phyloP scores from a whole-genome alignment of 1,140 invertebrate species.

The Drosophila ficusphila region DNA sequence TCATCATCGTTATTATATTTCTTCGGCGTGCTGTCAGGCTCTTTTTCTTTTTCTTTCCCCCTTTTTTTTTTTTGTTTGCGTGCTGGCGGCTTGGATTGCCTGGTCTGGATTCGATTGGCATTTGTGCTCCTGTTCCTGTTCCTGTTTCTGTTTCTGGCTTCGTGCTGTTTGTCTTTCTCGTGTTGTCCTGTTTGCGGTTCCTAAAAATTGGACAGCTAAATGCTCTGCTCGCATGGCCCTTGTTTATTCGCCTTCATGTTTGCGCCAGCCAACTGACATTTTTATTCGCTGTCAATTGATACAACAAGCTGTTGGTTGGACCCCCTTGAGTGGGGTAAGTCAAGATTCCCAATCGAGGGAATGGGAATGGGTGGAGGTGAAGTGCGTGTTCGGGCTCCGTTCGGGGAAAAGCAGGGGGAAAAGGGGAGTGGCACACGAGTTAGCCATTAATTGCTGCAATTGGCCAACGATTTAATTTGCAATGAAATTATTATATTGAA shows the following conservation, averaged over 20 bases:
- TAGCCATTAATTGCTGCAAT: slow-evolving; percentile 26
- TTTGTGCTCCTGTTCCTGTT: slow-evolving; percentile 10
- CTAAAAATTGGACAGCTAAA: slow-evolving; percentile 75
- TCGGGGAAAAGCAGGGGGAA: not conserved
- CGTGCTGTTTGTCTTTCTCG: slow-evolving; percentile 20
- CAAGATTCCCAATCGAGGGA: not conserved
- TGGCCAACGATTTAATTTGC: slow-evolving; percentile 46
- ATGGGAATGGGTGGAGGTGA: too few relatives aligned
- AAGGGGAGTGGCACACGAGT: too few relatives aligned
- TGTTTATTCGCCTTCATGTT: slow-evolving; percentile 60
- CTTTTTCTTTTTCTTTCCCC: slow-evolving; percentile 33
- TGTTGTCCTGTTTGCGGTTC: slow-evolving; percentile 71
- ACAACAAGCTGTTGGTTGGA: slow-evolving; percentile 62
- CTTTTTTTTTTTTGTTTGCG: slow-evolving; percentile 24
- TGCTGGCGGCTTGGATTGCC: slow-evolving; percentile 26
- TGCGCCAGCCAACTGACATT: slow-evolving; percentile 67
- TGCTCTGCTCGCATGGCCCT: slow-evolving; percentile 54
- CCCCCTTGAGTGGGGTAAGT: not conserved
- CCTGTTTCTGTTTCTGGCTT: too few relatives aligned
- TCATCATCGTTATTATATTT: slow-evolving; percentile 59
- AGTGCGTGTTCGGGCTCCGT: not conserved
- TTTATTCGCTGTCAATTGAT: slow-evolving; percentile 84
- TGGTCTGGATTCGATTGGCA: slow-evolving; percentile 31
- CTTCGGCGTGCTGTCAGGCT: slow-evolving; percentile 59
- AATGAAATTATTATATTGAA: slow-evolving; percentile 46